These are phyloP conservation scores for Megaleporinus macrocephalus DNA, from an alignment of 2,113 vertebrate genomes.

Conservation along the genomic window DNA sequence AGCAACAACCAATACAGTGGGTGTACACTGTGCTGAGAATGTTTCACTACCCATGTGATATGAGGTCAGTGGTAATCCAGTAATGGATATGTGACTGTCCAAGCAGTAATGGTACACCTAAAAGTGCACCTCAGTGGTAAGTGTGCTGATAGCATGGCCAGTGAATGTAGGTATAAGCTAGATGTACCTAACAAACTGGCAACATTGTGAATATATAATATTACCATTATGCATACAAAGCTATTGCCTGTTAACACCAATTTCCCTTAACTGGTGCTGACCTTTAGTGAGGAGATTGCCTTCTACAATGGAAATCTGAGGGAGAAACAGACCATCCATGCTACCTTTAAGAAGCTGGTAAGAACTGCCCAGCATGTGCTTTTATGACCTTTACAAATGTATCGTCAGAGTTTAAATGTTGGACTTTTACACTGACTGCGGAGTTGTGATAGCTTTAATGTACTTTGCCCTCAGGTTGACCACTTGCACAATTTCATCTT, in stretches of 20 bases:
- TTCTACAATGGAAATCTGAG: conserved; percentile 96
- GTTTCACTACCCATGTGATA: too few species aligned
- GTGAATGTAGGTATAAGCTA: too few species aligned
- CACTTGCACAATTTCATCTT: conserved; percentile 96
- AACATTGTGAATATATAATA: too few species aligned
- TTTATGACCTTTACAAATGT: background rate
- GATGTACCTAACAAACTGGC: too few species aligned
- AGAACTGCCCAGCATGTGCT: conserved; percentile 49
- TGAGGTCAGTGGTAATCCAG: too few species aligned
- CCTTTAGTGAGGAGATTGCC: conserved; percentile 93
- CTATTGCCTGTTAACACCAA: background rate
- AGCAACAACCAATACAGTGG: too few species aligned
- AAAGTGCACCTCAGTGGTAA: too few species aligned
- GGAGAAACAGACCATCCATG: conserved; percentile 93
- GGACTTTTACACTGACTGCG: background rate
- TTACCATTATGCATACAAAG: too few species aligned
- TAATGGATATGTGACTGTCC: too few species aligned
- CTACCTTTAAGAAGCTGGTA: conserved; percentile 93
- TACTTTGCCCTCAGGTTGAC: conserved; percentile 82
- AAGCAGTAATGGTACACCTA: too few species aligned
- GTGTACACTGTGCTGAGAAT: too few species aligned
- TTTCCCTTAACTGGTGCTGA: conserved; percentile 10
- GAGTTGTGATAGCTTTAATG: background rate
- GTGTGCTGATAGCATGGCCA: too few species aligned
- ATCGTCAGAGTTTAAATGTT: background rate